These are phyloP conservation scores for Amblyteles armatorius DNA, from an alignment of 2,888 invertebrate species.

Conservation along the genomic window DNA sequence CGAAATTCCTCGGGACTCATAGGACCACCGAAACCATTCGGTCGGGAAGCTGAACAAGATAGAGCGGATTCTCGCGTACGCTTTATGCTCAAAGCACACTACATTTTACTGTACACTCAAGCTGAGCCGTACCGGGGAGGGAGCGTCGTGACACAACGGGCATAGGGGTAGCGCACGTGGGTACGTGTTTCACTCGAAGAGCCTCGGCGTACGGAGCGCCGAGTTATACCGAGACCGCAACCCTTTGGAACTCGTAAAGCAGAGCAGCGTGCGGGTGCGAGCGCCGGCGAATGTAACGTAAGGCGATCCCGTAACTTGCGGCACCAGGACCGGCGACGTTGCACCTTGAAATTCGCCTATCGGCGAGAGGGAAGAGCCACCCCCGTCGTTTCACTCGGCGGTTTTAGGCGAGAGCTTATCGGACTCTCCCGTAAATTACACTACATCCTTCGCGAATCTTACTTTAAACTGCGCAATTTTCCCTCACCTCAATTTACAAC, in stretches of 20 bases:
- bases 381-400: conserved; percentile 53
- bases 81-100: neutral
- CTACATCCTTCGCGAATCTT: conserved; percentile 50
- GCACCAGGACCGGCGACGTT: conserved; percentile 37
- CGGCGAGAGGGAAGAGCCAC: conserved; percentile 37
- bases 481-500: conserved; percentile 53
- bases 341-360: conserved; percentile 64
- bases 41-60: conserved; percentile 52
- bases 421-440: conserved; percentile 64
- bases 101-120: conserved; percentile 37
- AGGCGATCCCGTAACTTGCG: conserved; percentile 66
- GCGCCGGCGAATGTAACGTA: conserved; percentile 61
- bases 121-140: conserved; percentile 18
- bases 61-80: conserved; percentile 19
- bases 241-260: conserved; percentile 75
- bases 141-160: conserved; percentile 33
- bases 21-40: conserved; percentile 63
- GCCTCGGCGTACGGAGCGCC: conserved; percentile 62
- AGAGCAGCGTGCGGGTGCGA: conserved; percentile 50
- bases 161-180: conserved; percentile 8
- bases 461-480: conserved; percentile 60
- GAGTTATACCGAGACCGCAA: conserved; percentile 71
- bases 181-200: conserved; percentile 44
- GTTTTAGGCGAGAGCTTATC: conserved; percentile 62
- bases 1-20: conserved; percentile 53